Evolutionary conservation across 30 jellyfish, hydroid and myxozoan species (phyloP).

Genomic region (Sanderia malayensis): DNA sequence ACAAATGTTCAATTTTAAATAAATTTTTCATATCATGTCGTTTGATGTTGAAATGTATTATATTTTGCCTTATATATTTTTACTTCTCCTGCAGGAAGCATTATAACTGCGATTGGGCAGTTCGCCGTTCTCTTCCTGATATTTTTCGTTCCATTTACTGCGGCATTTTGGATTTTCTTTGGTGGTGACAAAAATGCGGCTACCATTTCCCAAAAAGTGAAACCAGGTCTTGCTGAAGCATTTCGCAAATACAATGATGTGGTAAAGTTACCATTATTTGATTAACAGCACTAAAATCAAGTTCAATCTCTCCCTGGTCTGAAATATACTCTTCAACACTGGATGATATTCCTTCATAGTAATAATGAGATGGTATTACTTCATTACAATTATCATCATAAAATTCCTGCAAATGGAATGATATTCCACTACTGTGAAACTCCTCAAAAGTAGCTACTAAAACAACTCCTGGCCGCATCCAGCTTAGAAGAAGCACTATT

Average conservation of each 20-base stretch:
- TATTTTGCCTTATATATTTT: too few relatives aligned
- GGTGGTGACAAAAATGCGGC: conserved; percentile 56
- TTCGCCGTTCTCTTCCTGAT: conserved; percentile 56
- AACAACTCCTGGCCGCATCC: neutral
- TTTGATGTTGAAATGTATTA: too few relatives aligned
- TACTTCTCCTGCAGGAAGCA: conserved; percentile 12
- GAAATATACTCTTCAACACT: too few relatives aligned
- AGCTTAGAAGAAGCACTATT: too few relatives aligned
- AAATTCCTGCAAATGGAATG: neutral
- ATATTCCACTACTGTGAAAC: neutral
- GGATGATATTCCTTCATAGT: too few relatives aligned
- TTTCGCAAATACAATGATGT: conserved; percentile 39
- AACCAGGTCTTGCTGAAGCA: conserved; percentile 8
- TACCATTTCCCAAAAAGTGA: neutral
- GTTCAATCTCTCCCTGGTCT: too few relatives aligned
- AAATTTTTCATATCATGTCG: too few relatives aligned
- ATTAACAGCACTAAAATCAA: too few relatives aligned
- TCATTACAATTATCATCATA: neutral
- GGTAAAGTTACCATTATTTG: too few relatives aligned
- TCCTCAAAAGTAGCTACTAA: too few relatives aligned
- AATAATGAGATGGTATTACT: too few relatives aligned
- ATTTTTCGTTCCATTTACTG: conserved; percentile 36
- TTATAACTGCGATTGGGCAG: conserved; percentile 28
- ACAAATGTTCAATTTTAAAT: too few relatives aligned
- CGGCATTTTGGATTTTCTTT: conserved; percentile 54